Evolutionary conservation across 2,113 vertebrate species (phyloP).

Genomic region (Strigops habroptila): DNA sequence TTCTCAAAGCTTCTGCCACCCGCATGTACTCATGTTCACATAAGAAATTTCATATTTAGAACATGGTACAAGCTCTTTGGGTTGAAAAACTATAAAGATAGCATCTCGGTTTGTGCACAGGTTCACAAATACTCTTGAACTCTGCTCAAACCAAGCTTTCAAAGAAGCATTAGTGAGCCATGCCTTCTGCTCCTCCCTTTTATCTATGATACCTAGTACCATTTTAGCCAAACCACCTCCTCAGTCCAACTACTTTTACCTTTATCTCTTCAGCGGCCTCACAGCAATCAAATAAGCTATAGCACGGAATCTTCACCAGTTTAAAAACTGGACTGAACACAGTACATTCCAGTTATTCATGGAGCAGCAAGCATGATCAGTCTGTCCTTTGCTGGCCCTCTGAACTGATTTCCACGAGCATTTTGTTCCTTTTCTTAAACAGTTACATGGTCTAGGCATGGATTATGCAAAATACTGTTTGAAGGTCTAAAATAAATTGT

Average conservation of each 20-base stretch:
- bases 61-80: neutral
- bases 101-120: neutral
- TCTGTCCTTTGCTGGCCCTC: neutral
- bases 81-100: neutral
- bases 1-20: neutral
- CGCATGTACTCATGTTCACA: accelerated
- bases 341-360: neutral
- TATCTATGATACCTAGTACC: neutral
- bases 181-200: neutral
- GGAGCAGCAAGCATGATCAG: neutral
- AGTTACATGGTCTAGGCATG: neutral
- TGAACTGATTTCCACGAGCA: neutral
- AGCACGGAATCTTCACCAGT: neutral
- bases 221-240: neutral
- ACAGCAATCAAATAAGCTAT: neutral
- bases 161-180: neutral
- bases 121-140: neutral
- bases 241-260: neutral
- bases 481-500: neutral
- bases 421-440: neutral
- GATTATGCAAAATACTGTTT: neutral
- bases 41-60: neutral
- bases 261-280: neutral
- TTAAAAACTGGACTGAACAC: neutral
- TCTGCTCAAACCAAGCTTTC: neutral